phyloP scores from a whole-genome alignment of 2,797 vertebrate species.

The Peromyscus eremicus region DNA sequence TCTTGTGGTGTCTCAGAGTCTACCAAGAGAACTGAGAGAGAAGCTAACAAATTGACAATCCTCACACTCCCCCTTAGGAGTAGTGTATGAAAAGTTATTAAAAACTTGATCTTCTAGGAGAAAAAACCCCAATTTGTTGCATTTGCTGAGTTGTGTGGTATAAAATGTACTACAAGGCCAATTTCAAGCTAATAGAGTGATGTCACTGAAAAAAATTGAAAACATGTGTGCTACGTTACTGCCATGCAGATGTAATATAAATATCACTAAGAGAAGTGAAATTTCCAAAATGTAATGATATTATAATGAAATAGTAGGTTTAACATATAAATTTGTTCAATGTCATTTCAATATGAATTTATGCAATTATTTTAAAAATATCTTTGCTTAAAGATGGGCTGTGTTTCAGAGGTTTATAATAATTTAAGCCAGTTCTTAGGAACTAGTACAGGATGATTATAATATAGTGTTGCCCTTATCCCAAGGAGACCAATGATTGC shows the following conservation, averaged over 20 bases:
- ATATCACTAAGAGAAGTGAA: background rate
- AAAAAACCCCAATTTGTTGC: background rate
- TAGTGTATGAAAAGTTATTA: background rate
- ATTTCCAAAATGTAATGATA: background rate
- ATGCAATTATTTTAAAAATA: background rate
- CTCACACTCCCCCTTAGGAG: background rate
- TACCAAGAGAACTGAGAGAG: background rate
- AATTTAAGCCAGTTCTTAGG: background rate
- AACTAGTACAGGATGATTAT: background rate
- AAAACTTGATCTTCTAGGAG: background rate
- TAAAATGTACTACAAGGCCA: background rate
- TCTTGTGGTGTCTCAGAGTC: background rate
- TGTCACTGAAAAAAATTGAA: background rate
- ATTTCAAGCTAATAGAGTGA: background rate
- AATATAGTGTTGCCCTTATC: fast-evolving
- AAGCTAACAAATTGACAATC: background rate
- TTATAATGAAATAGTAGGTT: background rate
- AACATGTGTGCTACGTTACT: fast-evolving
- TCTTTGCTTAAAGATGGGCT: background rate
- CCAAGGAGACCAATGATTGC: background rate
- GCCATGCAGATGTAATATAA: background rate
- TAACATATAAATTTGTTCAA: background rate
- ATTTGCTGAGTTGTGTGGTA: background rate
- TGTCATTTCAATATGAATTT: background rate
- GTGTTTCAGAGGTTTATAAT: background rate